Evolutionary conservation across 2,888 invertebrate genomes (phyloP).

Genomic region (Drosophila melanocephala): DNA sequence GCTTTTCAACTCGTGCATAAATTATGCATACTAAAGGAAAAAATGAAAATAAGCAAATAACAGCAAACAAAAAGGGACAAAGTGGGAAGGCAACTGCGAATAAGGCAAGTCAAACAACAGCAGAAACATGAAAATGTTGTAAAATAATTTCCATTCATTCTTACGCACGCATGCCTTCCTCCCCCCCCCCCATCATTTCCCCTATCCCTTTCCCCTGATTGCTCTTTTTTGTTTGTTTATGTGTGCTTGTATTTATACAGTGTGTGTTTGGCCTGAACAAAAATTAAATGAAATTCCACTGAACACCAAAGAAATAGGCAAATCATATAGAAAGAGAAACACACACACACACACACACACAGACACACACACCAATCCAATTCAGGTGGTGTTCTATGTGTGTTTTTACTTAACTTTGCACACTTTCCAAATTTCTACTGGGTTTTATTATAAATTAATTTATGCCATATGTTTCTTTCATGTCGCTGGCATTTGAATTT

Average conservation of each 20-base stretch:
- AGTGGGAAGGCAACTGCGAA: conserved; percentile 12
- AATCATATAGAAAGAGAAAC: conserved; percentile 16
- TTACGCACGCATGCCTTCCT: conserved; percentile 64
- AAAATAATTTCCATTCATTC: conserved; percentile 79
- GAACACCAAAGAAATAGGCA: conserved; percentile 25
- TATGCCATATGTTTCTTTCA: conserved; percentile 40
- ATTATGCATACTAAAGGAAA: conserved; percentile 57
- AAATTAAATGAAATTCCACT: conserved; percentile 30
- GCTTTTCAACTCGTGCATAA: conserved; percentile 59
- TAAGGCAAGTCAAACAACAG: conserved; percentile 63
- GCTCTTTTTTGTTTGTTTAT: conserved; percentile 7
- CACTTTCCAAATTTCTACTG: conserved; percentile 1
- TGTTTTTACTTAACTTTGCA: conserved; percentile 25
- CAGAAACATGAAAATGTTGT: conserved; percentile 74
- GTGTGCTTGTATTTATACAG: conserved; percentile 20
- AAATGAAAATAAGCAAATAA: conserved; percentile 13
- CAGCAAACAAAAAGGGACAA: conserved; percentile 3
- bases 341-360: conserved; percentile 2
- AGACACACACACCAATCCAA: conserved; percentile 4
- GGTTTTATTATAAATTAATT: conserved; percentile 51
- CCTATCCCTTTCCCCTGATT: not conserved
- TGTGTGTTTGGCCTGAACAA: conserved; percentile 44
- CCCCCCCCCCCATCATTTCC: not conserved
- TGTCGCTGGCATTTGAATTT: conserved; percentile 32
- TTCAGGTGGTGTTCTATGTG: conserved; percentile 30